A percentile compares a stretch with the other conserved stretches of the same genome.
Evolutionary conservation across 2,113 vertebrate genomes (phyloP).

Genomic region (Myanophis thanlyinensis): DNA sequence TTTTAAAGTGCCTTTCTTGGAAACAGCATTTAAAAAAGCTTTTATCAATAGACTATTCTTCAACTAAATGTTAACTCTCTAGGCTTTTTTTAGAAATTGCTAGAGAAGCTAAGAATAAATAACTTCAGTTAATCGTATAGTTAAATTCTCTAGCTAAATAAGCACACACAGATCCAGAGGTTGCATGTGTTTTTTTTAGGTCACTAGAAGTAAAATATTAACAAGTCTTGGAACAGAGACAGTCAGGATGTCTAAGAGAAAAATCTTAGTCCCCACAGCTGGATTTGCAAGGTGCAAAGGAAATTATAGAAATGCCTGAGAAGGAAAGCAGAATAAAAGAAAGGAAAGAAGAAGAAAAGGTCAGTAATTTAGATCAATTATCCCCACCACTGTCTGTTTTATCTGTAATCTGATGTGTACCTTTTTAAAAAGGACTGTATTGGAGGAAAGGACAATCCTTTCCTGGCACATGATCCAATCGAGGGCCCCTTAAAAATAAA

Average conservation of each 20-base stretch:
- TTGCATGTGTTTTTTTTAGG: constrained; percentile 35
- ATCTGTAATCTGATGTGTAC: background rate
- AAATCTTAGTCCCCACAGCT: background rate
- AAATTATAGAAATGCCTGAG: constrained; percentile 41
- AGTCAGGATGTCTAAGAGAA: constrained; percentile 11
- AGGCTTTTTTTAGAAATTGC: background rate
- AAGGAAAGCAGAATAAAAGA: background rate
- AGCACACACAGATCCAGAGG: background rate
- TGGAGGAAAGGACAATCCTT: background rate
- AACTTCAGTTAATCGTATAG: constrained; percentile 18
- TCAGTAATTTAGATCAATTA: constrained; percentile 40
- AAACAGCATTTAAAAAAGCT: background rate
- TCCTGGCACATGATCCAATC: background rate
- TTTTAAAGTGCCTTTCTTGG: background rate
- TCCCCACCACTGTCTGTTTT: background rate
- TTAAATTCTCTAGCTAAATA: constrained; percentile 13
- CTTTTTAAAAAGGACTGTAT: background rate
- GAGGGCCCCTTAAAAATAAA: background rate
- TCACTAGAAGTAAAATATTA: constrained; percentile 54
- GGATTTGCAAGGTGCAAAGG: fast-evolving
- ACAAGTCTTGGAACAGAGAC: constrained; percentile 2
- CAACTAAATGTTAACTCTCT: constrained; percentile 8
- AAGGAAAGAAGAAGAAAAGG: constrained; percentile 37
- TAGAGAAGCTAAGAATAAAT: constrained; percentile 8
- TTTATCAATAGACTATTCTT: constrained; percentile 8